Conservation (phyloP, 2,888 invertebrate species). For the Dendrolimus houi region DNA sequence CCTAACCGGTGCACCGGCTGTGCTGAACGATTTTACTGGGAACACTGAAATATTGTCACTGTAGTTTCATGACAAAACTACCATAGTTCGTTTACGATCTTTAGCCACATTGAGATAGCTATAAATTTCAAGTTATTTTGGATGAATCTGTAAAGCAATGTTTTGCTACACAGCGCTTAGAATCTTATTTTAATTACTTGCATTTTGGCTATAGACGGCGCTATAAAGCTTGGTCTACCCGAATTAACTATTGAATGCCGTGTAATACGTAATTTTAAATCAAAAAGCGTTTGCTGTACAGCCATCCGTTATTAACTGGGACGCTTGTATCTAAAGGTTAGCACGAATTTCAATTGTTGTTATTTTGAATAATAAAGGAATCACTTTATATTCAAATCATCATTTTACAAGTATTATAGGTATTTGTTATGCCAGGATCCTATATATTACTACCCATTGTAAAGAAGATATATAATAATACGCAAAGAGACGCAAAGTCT, state of each 20-base stretch:
- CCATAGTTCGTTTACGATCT: slow-evolving; percentile 6
- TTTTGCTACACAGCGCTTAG: too few species aligned
- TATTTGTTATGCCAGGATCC: too few species aligned
- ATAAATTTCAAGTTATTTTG: not conserved
- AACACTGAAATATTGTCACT: slow-evolving; percentile 36
- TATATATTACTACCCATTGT: too few species aligned
- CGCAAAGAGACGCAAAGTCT: too few species aligned
- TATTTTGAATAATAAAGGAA: too few species aligned
- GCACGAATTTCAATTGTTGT: not conserved
- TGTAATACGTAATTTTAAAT: not conserved
- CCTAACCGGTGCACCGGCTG: slow-evolving; percentile 23
- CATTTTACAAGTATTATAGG: too few species aligned
- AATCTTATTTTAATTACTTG: too few species aligned
- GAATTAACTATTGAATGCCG: too few species aligned
- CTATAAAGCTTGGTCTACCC: too few species aligned
- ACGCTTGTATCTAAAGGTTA: not conserved
- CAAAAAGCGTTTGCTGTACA: not conserved
- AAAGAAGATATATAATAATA: too few species aligned
- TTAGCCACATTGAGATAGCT: not conserved
- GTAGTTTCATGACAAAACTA: slow-evolving; percentile 6
- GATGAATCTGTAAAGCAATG: not conserved
- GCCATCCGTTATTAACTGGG: not conserved
- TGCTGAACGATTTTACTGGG: slow-evolving; percentile 39
- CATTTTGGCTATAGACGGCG: too few species aligned
- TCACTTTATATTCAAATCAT: too few species aligned